These are phyloP conservation scores for Hoplodrina ambigua DNA, from an alignment of 2,888 invertebrate species.

Conservation along the genomic window DNA sequence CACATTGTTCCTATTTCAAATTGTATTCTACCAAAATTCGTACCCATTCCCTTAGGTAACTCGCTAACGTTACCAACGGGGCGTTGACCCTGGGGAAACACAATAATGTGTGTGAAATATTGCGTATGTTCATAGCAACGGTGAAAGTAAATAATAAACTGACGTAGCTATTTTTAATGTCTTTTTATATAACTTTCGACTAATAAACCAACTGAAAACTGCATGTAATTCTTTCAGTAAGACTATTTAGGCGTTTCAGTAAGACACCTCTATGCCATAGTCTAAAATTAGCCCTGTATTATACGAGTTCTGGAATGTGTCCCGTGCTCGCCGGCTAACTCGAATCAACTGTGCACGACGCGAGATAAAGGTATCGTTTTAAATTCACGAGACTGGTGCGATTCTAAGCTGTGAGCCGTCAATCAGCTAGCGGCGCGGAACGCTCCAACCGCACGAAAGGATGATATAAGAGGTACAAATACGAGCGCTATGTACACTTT, in stretches of 20 bases:
- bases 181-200: slow-evolving; percentile 2
- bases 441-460: slow-evolving; percentile 49
- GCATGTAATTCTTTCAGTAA: slow-evolving; percentile 48
- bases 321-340: slow-evolving; percentile 52
- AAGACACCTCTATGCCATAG: slow-evolving; percentile 52
- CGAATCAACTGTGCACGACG: slow-evolving; percentile 51
- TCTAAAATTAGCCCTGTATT: slow-evolving; percentile 65
- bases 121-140: slow-evolving; percentile 17
- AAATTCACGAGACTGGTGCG: slow-evolving; percentile 43
- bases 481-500: slow-evolving; percentile 33
- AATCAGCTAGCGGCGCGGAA: slow-evolving; percentile 58
- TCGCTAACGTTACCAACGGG: background rate
- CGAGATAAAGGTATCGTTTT: slow-evolving; percentile 42
- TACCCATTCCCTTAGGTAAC: background rate
- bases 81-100: slow-evolving; percentile 33
- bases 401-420: slow-evolving; percentile 43
- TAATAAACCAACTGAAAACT: slow-evolving; percentile 29
- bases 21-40: slow-evolving; percentile 1
- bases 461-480: slow-evolving; percentile 58
- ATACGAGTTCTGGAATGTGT: slow-evolving; percentile 66
- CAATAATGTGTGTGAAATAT: slow-evolving; percentile 11
- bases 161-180: background rate
- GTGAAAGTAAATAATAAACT: slow-evolving; percentile 29
- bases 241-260: slow-evolving; percentile 48
- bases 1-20: background rate